phyloP scores from a whole-genome alignment of 1,140 invertebrate species.

The Drosophila littoralis region DNA sequence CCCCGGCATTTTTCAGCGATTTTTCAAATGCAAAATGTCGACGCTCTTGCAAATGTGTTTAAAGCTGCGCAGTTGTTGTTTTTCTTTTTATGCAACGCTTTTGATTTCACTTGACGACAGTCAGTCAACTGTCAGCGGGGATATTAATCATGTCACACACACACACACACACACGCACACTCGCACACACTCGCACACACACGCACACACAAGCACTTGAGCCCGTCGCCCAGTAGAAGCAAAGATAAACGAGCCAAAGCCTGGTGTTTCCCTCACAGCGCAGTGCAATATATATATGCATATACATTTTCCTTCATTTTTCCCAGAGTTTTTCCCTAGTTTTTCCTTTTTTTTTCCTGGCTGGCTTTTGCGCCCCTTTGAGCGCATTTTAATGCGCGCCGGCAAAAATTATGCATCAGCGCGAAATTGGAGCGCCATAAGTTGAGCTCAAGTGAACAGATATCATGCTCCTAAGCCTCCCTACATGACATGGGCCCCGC shows the following conservation, averaged over 20 bases:
- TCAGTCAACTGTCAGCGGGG: constrained; percentile 76
- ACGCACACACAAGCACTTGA: constrained; percentile 34
- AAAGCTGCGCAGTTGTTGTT: constrained; percentile 21
- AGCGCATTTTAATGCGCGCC: constrained; percentile 78
- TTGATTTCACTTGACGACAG: constrained; percentile 81
- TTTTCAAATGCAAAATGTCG: not conserved
- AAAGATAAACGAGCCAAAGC: constrained; percentile 29
- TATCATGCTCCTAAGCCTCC: constrained; percentile 52
- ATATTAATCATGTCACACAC: constrained; percentile 81
- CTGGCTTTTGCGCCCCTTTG: constrained; percentile 71
- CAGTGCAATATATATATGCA: constrained; percentile 27
- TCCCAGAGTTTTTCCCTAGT: constrained; percentile 18
- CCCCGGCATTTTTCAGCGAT: not conserved
- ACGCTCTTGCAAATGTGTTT: constrained; percentile 13
- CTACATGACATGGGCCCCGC: not conserved
- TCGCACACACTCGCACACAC: constrained; percentile 50
- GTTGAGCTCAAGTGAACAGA: constrained; percentile 75
- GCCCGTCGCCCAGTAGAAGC: constrained; percentile 30
- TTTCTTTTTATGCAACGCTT: constrained; percentile 48
- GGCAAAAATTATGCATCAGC: constrained; percentile 80
- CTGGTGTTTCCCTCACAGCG: constrained; percentile 25
- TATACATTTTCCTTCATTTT: constrained; percentile 15
- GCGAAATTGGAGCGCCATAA: constrained; percentile 82
- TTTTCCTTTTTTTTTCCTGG: constrained; percentile 61
- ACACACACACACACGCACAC: constrained; percentile 46